Evolutionary conservation across 2,113 vertebrate species (phyloP).

Genomic region (Odobenus rosmarus): DNA sequence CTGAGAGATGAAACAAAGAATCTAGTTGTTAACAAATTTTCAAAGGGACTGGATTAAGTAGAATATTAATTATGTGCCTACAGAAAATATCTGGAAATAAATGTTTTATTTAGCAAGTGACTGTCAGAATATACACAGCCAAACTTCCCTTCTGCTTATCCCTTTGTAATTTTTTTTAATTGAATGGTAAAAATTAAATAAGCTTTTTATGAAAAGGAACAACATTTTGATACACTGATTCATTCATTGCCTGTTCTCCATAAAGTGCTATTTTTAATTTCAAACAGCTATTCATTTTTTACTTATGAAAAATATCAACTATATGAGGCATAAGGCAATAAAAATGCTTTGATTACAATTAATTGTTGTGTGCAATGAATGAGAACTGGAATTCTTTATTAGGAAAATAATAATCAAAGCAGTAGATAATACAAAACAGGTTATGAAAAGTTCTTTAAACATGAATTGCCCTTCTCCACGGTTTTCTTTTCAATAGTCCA

Average conservation of each 20-base stretch:
- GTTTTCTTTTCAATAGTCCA: conserved; percentile 56
- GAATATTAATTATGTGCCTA: neutral
- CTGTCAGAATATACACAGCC: neutral
- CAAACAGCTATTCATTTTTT: neutral
- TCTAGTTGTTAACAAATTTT: conserved; percentile 31
- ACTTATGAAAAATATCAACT: conserved; percentile 66
- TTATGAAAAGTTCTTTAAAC: conserved; percentile 65
- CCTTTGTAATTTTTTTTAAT: conserved; percentile 33
- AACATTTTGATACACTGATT: neutral
- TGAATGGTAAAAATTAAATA: conserved; percentile 38
- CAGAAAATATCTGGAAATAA: conserved; percentile 1
- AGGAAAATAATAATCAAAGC: conserved; percentile 64
- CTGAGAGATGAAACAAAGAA: conserved; percentile 28
- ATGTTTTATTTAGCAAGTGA: conserved; percentile 38
- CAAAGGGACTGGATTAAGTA: neutral
- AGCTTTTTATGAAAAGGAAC: neutral
- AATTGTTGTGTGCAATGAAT: conserved; percentile 66
- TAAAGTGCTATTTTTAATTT: conserved; percentile 31
- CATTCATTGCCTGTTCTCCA: neutral
- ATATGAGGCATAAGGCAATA: conserved; percentile 53
- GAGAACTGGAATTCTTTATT: conserved; percentile 43
- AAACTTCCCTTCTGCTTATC: neutral
- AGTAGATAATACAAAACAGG: conserved; percentile 26
- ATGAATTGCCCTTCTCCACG: conserved; percentile 47
- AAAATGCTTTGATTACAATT: conserved; percentile 71